Conservation (phyloP, 2,888 invertebrate species). For the Magallana nippona region DNA sequence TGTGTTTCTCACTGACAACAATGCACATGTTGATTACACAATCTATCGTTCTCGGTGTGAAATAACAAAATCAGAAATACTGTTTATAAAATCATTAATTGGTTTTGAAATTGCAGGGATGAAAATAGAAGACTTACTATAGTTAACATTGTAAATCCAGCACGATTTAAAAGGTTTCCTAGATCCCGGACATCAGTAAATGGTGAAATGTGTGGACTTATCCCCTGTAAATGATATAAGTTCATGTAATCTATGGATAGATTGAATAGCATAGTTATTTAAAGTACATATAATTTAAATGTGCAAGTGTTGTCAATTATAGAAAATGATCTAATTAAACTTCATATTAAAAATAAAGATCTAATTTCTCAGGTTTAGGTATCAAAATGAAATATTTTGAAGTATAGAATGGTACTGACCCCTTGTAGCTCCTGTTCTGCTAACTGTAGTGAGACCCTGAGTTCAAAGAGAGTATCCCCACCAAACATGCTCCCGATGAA, state of each 20-base stretch:
- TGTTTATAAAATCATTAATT: not conserved
- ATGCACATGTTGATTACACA: too few relatives aligned
- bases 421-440: conserved; percentile 89
- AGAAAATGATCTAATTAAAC: too few relatives aligned
- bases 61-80: not conserved
- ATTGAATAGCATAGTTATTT: not conserved
- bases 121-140: conserved; percentile 83
- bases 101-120: too few relatives aligned
- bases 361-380: too few relatives aligned
- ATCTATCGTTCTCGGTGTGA: too few relatives aligned
- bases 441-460: conserved; percentile 92
- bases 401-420: conserved; percentile 58
- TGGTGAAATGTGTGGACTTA: conserved; percentile 94
- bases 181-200: conserved; percentile 93
- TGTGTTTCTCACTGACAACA: too few relatives aligned
- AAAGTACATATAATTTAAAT: too few relatives aligned
- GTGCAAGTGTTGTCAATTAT: too few relatives aligned
- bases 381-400: not conserved
- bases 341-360: too few relatives aligned
- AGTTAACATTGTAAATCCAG: conserved; percentile 94
- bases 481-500: conserved; percentile 96
- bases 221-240: conserved; percentile 83
- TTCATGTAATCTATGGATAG: not conserved
- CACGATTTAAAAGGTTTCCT: conserved; percentile 90
- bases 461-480: conserved; percentile 95